Percentiles rank a stretch among this genome's conserved stretches.
Evolutionary conservation across 2,888 invertebrate genomes (phyloP).

Genomic region (Nebria brevicollis): DNA sequence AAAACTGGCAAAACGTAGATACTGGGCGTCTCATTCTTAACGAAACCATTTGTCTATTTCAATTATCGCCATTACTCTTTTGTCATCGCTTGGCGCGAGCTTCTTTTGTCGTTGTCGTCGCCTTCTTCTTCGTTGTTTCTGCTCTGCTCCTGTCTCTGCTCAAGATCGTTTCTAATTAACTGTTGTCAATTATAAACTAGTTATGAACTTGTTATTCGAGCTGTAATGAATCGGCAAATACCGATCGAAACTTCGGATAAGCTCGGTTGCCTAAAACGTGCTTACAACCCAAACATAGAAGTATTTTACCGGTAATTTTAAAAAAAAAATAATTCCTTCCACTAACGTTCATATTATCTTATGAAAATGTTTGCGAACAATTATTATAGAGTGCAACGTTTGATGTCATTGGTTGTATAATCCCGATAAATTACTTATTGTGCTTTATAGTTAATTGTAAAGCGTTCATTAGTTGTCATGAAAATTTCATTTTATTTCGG

Average conservation of each 20-base stretch:
- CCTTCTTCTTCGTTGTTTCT: constrained; percentile 37
- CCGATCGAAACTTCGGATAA: background rate
- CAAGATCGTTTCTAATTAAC: constrained; percentile 43
- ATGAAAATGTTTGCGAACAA: too few species aligned
- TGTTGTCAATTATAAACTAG: constrained; percentile 46
- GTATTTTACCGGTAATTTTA: too few species aligned
- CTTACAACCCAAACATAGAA: too few species aligned
- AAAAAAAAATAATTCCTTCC: too few species aligned
- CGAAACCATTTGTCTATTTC: constrained; percentile 45
- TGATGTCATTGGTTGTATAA: too few species aligned
- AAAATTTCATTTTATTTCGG: too few species aligned
- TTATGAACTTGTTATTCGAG: constrained; percentile 44
- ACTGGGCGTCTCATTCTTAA: background rate
- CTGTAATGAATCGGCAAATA: constrained; percentile 37
- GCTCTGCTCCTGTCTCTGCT: constrained; percentile 33
- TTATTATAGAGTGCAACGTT: too few species aligned
- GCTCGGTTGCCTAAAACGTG: background rate
- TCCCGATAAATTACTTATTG: too few species aligned
- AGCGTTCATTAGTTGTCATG: too few species aligned
- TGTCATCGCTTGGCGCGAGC: constrained; percentile 25
- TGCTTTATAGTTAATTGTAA: too few species aligned
- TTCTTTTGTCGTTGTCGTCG: constrained; percentile 16
- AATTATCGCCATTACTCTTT: constrained; percentile 42
- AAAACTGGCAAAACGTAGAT: constrained; percentile 4
- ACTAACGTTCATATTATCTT: too few species aligned